Evolutionary conservation across 2,113 vertebrate species (phyloP), one percentile per base, ranked within the genome.

Genomic region (Columba janthina): DNA sequence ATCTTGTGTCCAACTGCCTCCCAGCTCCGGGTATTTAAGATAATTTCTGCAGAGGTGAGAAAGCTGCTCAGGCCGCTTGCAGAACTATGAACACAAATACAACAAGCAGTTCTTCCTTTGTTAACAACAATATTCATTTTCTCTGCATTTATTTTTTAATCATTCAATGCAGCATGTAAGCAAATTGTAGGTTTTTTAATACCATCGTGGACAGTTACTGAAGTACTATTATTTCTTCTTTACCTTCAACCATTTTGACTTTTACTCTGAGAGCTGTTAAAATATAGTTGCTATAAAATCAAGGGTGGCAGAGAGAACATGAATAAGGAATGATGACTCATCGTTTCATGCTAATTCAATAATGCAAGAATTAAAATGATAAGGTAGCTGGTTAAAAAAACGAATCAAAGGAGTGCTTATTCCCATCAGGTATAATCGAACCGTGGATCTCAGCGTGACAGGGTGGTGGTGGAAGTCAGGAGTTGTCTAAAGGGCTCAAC

Each of bases 361-460:
- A 69, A 91, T n/a, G 57, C 42, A 76, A 65, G 62, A 44, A 75
- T n/a, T 46, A 57, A 48, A 88, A 90, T 82, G 2, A 10, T 14
- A 32, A 72, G 54, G 70, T 14, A 62, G 69, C 53, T 51, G 64
- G 24, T 46, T 46, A 80, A 75, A 79, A 76, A 58, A 62, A 46
- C 19, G 61, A 65, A 34, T 6, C 15, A 57, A 78, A 73, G 51
- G 11, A 15, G 7, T 15, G 15, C 20, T 83, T 44, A 10, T 56
- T n/a, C 48, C 54, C 20, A 12, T 13, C 14, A 17, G 14, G 46
- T 66, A 3, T 38, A 26, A 46, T 4, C 67, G 54, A 62, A 9
- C 21, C 0, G 1, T 58, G 48, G 46, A 19, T 48, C 26, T 67
- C 10, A 7, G 51, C 0, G 25, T 0, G 1, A 22, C 0, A 1